Conservation (phyloP, 2,113 vertebrate genomes). For the Melanerpes formicivorus region DNA sequence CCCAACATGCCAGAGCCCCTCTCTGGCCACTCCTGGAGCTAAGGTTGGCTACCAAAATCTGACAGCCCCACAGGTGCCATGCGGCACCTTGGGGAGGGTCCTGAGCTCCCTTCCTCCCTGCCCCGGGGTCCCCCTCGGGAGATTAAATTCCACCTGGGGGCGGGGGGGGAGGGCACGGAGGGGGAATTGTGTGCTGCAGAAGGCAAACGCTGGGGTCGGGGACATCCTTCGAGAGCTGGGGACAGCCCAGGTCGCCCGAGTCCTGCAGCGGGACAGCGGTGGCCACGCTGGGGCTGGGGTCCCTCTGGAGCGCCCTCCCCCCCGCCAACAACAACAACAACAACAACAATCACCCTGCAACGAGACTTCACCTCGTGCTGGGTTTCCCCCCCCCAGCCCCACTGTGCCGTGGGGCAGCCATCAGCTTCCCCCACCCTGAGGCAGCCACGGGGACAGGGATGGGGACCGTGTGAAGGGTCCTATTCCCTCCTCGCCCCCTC, state of each 20-base stretch:
- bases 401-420: fast-evolving
- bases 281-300: background rate
- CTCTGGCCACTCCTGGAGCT: fast-evolving
- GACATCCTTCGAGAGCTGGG: background rate
- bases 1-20: background rate
- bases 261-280: background rate
- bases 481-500: too few relatives aligned
- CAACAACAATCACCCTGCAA: background rate
- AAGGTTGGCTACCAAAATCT: background rate
- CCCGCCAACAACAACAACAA: too few relatives aligned
- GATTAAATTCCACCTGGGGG: fast-evolving
- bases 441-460: background rate
- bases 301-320: background rate
- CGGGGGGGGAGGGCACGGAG: background rate
- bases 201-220: background rate
- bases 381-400: background rate
- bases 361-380: slow-evolving; percentile 34
- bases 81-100: background rate
- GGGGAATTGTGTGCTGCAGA: slow-evolving; percentile 21
- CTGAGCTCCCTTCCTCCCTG: background rate
- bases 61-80: fast-evolving
- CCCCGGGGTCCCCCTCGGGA: background rate
- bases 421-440: fast-evolving
- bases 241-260: slow-evolving; percentile 15
- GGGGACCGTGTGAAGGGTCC: background rate